Base-by-base conservation (phyloP, 1,140 invertebrate species). In the Chionoecetes opilio region DNA sequence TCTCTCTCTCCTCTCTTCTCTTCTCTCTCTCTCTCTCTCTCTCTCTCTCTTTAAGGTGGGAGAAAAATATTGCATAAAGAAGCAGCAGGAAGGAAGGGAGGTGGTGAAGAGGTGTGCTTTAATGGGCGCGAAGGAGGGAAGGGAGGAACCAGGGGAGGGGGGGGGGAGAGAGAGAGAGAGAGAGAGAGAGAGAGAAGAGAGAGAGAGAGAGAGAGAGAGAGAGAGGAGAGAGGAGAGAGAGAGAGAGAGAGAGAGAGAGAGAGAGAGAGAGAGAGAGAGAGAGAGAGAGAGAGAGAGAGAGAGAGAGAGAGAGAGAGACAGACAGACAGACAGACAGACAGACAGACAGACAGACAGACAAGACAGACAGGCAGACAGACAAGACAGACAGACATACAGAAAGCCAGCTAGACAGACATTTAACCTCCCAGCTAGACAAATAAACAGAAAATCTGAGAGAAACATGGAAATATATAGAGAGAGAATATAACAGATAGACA, bases 101-200 rank as follows among this genome's bases (percentile, higher is more conserved):
- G 63, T n/a, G 63, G 11, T n/a, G 63, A 26, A 75, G 63, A n/a
- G n/a, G 63, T 26, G 63, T 75, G 63, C 21, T 75, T 75, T 75
- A 75, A 75, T 75, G 63, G n/a, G 63, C 26, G n/a, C 21, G 63
- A 75, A 1, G 63, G 63, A 75, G 63, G n/a, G 26, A n/a, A 26
- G 26, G 63, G n/a, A 26, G 26, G 63, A 75, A 26, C 1, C 21
- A 75, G 21, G 0, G 63, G n/a, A 21, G 26, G 63, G 26, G 8
- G 26, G 63, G n/a, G 21, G n/a, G 34, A 85, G 32, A 29, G 37
- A 87, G 85, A 29, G 32, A 34, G 85, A 37, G 32, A 34, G 32
- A 87, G 85, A 87, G 85, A 85, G 82, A 34, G n/a, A 85, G 82
- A 85, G n/a, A 85, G 82, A 85, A 26, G 41, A 46, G 41, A 46